These are phyloP conservation scores for Indicator indicator DNA, from an alignment of 2,113 vertebrate genomes.

Conservation along the genomic window DNA sequence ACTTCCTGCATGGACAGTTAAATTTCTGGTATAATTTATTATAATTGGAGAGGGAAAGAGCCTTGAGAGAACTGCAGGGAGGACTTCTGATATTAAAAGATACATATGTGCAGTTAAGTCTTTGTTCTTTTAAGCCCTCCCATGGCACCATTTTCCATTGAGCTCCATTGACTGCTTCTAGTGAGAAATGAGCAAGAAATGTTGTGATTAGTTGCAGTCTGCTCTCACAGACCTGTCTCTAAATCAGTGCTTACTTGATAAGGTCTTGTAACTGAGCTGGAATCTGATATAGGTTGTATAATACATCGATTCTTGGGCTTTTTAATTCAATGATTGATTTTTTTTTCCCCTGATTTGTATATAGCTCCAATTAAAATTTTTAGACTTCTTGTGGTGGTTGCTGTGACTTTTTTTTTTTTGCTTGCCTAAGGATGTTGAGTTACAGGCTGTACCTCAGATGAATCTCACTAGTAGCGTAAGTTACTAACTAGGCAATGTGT, in stretches of 20 bases:
- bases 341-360: not conserved
- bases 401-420: not conserved
- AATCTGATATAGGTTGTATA: not conserved
- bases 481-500: accelerated
- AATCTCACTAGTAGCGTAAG: not conserved
- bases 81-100: not conserved
- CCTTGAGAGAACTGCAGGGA: not conserved
- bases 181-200: not conserved
- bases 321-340: not conserved
- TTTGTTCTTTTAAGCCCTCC: not conserved
- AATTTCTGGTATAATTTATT: not conserved
- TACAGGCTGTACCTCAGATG: not conserved
- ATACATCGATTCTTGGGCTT: not conserved
- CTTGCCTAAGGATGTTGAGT: not conserved
- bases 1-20: not conserved
- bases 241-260: not conserved
- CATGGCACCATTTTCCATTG: not conserved
- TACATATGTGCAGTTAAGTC: not conserved
- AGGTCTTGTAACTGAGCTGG: not conserved
- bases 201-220: not conserved
- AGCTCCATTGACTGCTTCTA: not conserved
- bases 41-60: not conserved
- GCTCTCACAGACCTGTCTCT: not conserved
- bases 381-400: not conserved
- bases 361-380: not conserved